phyloP scores from a whole-genome alignment of 2,888 invertebrate species.

The Dendrolimus pini region DNA sequence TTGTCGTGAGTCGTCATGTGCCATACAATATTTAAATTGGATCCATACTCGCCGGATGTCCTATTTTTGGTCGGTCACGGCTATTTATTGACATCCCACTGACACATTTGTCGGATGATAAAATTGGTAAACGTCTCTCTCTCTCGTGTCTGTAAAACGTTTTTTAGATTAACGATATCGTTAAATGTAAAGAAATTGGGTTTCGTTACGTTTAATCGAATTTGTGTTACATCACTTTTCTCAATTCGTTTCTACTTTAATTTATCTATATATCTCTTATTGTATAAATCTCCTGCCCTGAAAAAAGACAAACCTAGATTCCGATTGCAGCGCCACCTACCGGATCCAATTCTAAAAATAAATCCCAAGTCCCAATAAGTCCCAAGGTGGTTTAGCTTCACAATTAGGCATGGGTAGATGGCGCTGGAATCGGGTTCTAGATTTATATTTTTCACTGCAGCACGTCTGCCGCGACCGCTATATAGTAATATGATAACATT shows the following conservation, averaged over 20 bases:
- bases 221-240: background rate
- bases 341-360: too few relatives aligned
- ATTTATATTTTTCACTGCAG: too few relatives aligned
- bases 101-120: slow-evolving; percentile 13
- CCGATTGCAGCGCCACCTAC: too few relatives aligned
- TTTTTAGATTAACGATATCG: background rate
- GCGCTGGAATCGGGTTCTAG: too few relatives aligned
- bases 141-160: background rate
- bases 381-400: too few relatives aligned
- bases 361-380: too few relatives aligned
- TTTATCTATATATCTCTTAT: too few relatives aligned
- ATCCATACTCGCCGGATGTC: slow-evolving; percentile 22
- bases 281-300: too few relatives aligned
- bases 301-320: too few relatives aligned
- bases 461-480: too few relatives aligned
- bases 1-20: slow-evolving; percentile 4
- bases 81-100: slow-evolving; percentile 17
- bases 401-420: too few relatives aligned
- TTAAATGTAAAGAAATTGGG: background rate
- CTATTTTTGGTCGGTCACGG: slow-evolving; percentile 20
- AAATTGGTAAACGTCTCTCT: background rate
- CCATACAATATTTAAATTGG: slow-evolving; percentile 24
- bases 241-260: background rate
- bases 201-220: background rate
- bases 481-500: too few relatives aligned